Conservation (phyloP, 2,113 vertebrate genomes). For the Pomatorhinus ruficollis region DNA sequence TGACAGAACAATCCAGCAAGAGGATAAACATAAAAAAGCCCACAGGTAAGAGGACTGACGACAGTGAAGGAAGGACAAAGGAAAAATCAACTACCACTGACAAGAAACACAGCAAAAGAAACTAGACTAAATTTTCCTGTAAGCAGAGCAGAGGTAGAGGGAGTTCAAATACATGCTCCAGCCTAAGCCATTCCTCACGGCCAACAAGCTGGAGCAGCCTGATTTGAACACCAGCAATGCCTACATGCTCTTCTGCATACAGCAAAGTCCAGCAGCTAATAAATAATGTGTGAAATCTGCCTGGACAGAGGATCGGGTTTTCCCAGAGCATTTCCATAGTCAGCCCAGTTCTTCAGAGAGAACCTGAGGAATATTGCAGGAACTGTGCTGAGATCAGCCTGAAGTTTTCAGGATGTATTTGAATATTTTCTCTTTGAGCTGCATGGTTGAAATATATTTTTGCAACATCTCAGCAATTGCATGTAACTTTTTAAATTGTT, state of each 20-base stretch:
- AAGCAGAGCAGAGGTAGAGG: neutral
- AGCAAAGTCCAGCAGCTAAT: neutral
- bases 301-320: neutral
- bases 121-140: neutral
- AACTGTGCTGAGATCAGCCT: neutral
- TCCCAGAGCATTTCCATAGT: neutral
- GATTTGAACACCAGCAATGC: neutral
- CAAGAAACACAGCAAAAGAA: neutral
- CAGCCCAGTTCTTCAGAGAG: neutral
- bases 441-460: neutral
- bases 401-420: neutral
- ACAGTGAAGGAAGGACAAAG: neutral
- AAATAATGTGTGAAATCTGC: neutral
- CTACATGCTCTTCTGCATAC: neutral
- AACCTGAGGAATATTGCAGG: neutral
- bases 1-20: neutral
- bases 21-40: neutral
- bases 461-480: neutral
- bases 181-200: neutral
- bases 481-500: neutral
- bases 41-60: neutral
- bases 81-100: neutral
- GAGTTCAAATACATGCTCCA: neutral
- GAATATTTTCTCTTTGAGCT: neutral
- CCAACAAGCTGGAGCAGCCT: neutral